Conservation (phyloP, 2,797 vertebrate species). For the Morelia viridis region DNA sequence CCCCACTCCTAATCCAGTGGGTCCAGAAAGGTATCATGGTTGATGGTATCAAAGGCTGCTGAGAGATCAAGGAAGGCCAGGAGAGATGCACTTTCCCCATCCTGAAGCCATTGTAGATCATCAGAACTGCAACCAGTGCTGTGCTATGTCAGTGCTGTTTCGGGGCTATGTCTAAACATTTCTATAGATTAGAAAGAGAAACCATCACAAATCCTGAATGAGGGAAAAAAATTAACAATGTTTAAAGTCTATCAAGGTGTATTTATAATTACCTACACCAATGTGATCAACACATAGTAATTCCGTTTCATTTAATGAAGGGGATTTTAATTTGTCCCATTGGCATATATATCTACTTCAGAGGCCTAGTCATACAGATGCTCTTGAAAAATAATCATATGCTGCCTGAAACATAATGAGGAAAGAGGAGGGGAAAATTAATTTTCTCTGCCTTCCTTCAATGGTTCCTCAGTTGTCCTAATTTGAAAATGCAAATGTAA, state of each 20-base stretch:
- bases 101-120: background rate
- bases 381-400: background rate
- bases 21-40: background rate
- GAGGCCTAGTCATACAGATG: background rate
- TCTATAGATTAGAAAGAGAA: background rate
- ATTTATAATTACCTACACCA: background rate
- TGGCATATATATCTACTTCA: background rate
- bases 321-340: background rate
- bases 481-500: background rate
- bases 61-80: background rate
- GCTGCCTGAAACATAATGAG: background rate
- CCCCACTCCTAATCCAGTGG: background rate
- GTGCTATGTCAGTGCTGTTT: background rate
- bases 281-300: background rate
- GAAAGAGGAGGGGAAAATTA: too few species aligned
- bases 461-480: background rate
- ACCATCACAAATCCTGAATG: background rate
- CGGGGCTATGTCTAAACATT: background rate
- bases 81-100: background rate
- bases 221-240: background rate
- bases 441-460: too few species aligned
- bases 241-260: background rate
- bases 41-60: background rate
- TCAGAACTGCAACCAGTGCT: background rate
- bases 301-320: background rate